Conservation (phyloP, 2,797 vertebrate species). For the Ptychadena robeensis region DNA sequence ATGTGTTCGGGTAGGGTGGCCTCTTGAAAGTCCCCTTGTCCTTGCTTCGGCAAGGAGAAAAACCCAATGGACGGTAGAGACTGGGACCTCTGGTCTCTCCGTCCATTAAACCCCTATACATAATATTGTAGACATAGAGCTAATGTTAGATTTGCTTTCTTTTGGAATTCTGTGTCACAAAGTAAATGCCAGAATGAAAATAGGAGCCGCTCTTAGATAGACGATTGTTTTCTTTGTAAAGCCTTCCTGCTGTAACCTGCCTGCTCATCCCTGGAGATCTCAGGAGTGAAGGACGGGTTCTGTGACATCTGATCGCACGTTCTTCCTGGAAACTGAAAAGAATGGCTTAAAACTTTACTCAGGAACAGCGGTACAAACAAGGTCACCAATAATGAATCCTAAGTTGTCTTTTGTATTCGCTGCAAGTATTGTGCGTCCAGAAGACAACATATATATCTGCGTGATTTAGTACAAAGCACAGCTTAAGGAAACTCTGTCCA, state of each 20-base stretch:
- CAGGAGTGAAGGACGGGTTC: not conserved
- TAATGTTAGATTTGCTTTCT: too few relatives aligned
- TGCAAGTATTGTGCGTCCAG: slow-evolving; percentile 35
- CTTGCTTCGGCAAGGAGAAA: too few relatives aligned
- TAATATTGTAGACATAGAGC: too few relatives aligned
- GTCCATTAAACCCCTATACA: too few relatives aligned
- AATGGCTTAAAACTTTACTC: slow-evolving; percentile 34
- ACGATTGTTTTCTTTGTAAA: not conserved
- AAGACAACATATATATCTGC: slow-evolving; percentile 15
- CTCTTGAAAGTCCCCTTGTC: too few relatives aligned
- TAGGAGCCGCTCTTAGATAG: too few relatives aligned
- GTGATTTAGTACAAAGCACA: slow-evolving; percentile 31
- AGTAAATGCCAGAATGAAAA: too few relatives aligned
- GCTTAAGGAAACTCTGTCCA: slow-evolving; percentile 4
- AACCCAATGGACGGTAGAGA: too few relatives aligned
- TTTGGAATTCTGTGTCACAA: too few relatives aligned
- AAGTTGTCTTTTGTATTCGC: not conserved
- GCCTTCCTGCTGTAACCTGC: not conserved
- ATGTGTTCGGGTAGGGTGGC: too few relatives aligned
- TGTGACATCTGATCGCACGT: slow-evolving; percentile 21
- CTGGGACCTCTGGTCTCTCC: too few relatives aligned
- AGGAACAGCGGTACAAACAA: slow-evolving; percentile 29
- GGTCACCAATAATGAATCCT: slow-evolving; percentile 32
- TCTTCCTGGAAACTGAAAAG: slow-evolving; percentile 37
- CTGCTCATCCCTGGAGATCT: not conserved